A percentile compares a stretch with the other conserved stretches of the same genome.
These are phyloP conservation scores for Papilio gigon DNA, from an alignment of 2,888 invertebrate genomes.

Conservation along the genomic window DNA sequence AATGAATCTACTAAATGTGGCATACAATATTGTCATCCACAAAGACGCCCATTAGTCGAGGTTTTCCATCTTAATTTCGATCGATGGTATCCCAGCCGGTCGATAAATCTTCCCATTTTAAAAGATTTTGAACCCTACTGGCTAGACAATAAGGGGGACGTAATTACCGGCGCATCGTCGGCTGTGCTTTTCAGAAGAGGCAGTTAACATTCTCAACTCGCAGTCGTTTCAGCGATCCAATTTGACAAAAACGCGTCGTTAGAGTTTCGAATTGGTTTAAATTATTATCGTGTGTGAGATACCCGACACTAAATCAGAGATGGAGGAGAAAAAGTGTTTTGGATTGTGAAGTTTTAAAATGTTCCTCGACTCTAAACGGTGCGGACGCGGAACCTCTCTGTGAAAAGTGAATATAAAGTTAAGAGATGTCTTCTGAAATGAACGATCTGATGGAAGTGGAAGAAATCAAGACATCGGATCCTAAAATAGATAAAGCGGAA, in stretches of 20 bases:
- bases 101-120: conserved; percentile 47
- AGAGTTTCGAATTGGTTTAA: conserved; percentile 72
- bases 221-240: conserved; percentile 72
- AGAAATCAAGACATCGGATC: conserved; percentile 47
- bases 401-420: conserved; percentile 27
- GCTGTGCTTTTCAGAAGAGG: conserved; percentile 71
- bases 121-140: conserved; percentile 53
- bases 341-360: conserved; percentile 51
- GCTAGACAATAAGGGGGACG: conserved; percentile 45
- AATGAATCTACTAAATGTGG: conserved; percentile 52
- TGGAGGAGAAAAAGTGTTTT: conserved; percentile 42
- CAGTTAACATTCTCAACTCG: conserved; percentile 71
- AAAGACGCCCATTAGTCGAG: conserved; percentile 79
- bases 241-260: conserved; percentile 80
- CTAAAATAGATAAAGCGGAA: conserved; percentile 62
- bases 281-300: conserved; percentile 60
- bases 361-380: conserved; percentile 44
- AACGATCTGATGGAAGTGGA: conserved; percentile 58
- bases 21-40: conserved; percentile 72
- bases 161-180: conserved; percentile 46
- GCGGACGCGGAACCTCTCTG: conserved; percentile 47
- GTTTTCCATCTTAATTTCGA: conserved; percentile 77
- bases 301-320: conserved; percentile 48
- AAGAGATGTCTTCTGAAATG: conserved; percentile 42
- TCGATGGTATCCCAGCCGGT: conserved; percentile 62